Base-by-base conservation (phyloP, 2,888 invertebrate genomes). In the Scaptomyza cyrtandrae region DNA sequence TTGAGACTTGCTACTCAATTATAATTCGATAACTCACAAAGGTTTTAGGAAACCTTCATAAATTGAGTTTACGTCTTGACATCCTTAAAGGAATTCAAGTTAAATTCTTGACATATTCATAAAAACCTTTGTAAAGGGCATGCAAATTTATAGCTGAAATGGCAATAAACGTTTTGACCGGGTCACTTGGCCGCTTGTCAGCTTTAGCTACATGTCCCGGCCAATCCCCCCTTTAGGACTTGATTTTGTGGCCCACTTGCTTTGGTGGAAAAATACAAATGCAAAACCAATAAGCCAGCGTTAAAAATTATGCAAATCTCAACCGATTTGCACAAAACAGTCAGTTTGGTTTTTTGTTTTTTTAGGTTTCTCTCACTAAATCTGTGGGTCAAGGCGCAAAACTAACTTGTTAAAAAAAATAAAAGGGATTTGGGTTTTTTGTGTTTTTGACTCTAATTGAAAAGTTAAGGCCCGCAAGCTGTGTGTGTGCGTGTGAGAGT, bases 231-330 rank as follows among this genome's bases (percentile, higher is more conserved):
- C 10, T 19, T 50, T 5, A 37, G 27, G 49, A 60, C 46, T 62
- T 59, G 37, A 37, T 44, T 37, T 48, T 44, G n/a, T 33, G 27
- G 13, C 33, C 14, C 44, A 43, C 57, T 65, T 54, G 10, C 52
- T 45, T 52, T 69, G 64, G 62, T 16, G 16, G 50, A 9, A 60
- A 74, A 63, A 79, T 79, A 71, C 77, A 77, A 77, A 80, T 71
- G 62, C 70, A 83, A 70, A 80, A 79, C 86, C 80, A 80, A 81
- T 86, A 81, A 81, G 83, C 80, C 86, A 77, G 55, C 78, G 71
- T 67, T 78, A 67, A 80, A 86, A 82, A 82, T 82, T 86, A 82
- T 86, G 82, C 69, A 82, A 82, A 82, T 82, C 75, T 48, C 59
- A 64, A 53, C 53, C 69, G 81, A 75, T 83, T 86, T 84, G 80